Conservation (phyloP, 2,113 vertebrate species). For the Sapajus apella region DNA sequence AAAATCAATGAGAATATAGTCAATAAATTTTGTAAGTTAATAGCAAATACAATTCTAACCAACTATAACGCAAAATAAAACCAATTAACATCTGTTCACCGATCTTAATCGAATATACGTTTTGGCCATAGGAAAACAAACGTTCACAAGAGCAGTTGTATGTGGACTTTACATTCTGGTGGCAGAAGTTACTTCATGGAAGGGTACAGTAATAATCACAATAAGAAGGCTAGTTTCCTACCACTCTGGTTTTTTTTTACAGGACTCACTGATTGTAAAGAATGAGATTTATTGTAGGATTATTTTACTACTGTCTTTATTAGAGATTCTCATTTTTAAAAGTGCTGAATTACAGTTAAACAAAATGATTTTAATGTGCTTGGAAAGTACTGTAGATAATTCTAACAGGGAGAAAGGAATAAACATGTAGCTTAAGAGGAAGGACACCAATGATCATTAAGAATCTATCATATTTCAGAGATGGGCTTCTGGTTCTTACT, state of each 20-base stretch:
- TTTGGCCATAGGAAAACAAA: not conserved
- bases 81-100: not conserved
- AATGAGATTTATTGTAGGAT: not conserved
- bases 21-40: not conserved
- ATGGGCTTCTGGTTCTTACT: not conserved
- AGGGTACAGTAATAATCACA: not conserved
- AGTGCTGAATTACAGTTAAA: not conserved
- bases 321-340: not conserved
- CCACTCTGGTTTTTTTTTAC: not conserved
- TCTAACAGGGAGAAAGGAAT: not conserved
- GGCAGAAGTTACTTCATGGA: not conserved
- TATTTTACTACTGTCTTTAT: not conserved
- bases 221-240: not conserved
- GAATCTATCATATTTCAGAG: not conserved
- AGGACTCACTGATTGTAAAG: not conserved
- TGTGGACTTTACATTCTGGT: not conserved
- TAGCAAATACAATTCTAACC: not conserved
- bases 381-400: not conserved
- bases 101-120: not conserved
- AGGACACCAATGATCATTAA: not conserved
- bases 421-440: not conserved
- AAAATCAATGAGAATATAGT: not conserved
- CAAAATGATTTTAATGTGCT: not conserved
- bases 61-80: not conserved
- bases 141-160: not conserved